Base-by-base conservation (phyloP, 1,140 invertebrate species). In the Heliconius nattereri region DNA sequence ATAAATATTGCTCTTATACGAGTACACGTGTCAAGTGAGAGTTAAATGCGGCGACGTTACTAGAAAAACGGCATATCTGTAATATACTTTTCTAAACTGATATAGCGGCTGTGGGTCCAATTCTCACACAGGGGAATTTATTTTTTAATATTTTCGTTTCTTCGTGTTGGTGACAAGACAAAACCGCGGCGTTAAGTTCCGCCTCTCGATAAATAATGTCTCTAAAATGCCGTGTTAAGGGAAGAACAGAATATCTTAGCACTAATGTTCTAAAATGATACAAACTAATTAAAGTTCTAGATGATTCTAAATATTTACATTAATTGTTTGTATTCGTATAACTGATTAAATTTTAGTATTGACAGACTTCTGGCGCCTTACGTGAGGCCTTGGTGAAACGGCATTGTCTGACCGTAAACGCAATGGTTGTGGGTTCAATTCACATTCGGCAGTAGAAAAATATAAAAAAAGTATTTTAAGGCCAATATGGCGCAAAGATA, bases 11-110 rank as follows among this genome's bases (percentile, higher is more conserved):
- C n/a, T 57, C 52, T 35, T 35, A 35, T 54, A n/a, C n/a, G n/a
- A n/a, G n/a, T n/a, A 57, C 54, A 57, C 54, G 54, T 57, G 54
- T 57, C 54, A 23, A 57, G 54, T 23, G 54, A 57, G 54, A 57
- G 54, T 57, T 57, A 23, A n/a, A 57, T 57, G 54, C 54, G 54
- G 23, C n/a, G 54, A 57, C 9, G 54, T 57, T 9, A 1, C 7
- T 3, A 57, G n/a, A 57, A 23, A 23, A 23, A 23, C 3, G 54
- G n/a, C 54, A n/a, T 23, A 57, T 57, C 7, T 11, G 20, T 23
- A 57, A 57, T n/a, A 23, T 54, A 54, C 1, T 54, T 54, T n/a
- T 54, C 16, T 16, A 16, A 45, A 16, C 13, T 13, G 13, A 45
- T 16, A 45, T 45, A 45, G 3, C 40, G 5, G 40, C 16, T 45